A percentile compares a stretch with the other conserved stretches of the same genome.
Conservation (phyloP, 2,113 vertebrate genomes). For the Lagopus muta region DNA sequence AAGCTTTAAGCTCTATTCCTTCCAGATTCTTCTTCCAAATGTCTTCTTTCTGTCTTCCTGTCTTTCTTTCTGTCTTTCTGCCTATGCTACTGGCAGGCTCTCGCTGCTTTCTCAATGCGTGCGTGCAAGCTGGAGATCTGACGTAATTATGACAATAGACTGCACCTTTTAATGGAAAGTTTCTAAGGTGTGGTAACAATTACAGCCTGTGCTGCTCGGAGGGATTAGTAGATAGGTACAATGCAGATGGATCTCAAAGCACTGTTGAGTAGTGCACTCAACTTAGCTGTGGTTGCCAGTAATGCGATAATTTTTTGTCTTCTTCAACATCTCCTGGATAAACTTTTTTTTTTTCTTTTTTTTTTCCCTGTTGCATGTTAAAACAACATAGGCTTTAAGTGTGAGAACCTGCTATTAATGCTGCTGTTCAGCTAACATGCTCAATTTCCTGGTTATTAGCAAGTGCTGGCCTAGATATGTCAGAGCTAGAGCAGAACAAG, state of each 20-base stretch:
- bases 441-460: neutral
- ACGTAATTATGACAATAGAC: constrained; percentile 38
- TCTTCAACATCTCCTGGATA: neutral
- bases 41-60: neutral
- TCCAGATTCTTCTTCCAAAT: neutral
- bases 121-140: constrained; percentile 5
- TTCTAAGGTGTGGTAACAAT: constrained; percentile 28
- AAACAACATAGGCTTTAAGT: neutral
- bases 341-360: neutral
- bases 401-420: neutral
- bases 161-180: constrained; percentile 39
- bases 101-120: neutral
- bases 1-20: neutral
- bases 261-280: neutral
- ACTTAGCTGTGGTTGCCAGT: neutral
- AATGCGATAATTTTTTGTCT: neutral
- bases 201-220: neutral
- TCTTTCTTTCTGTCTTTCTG: neutral
- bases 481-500: constrained; percentile 21
- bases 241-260: neutral
- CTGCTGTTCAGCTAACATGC: neutral
- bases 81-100: neutral
- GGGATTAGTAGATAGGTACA: neutral
- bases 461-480: constrained; percentile 7
- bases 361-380: neutral